Conservation (phyloP, 92 coral and sea anemone species). For the Metridium senile region DNA sequence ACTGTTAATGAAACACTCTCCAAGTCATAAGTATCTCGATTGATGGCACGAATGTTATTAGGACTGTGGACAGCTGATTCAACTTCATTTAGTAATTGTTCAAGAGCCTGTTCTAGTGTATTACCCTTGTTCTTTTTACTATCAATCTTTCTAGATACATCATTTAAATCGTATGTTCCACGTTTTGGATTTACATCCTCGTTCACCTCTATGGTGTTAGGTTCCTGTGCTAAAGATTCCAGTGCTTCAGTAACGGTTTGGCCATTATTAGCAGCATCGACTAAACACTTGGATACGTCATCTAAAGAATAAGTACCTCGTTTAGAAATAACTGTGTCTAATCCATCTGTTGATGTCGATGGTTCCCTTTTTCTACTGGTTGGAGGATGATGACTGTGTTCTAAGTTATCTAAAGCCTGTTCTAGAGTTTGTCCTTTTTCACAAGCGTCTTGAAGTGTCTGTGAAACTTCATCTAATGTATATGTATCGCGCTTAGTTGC, state of each 20-base stretch:
- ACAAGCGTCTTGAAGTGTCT: conserved; percentile 75
- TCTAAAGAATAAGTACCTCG: conserved; percentile 76
- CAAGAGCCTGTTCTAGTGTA: conserved; percentile 73
- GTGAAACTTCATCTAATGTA: conserved; percentile 86
- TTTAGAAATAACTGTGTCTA: conserved; percentile 10
- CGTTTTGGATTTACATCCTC: conserved; percentile 1
- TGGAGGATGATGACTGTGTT: conserved; percentile 41
- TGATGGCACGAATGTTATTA: conserved; percentile 15
- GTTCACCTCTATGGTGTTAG: conserved; percentile 6
- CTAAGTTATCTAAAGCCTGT: conserved; percentile 67
- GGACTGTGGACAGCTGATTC: conserved; percentile 27
- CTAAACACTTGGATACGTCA: conserved; percentile 61
- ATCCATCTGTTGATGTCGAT: conserved; percentile 28
- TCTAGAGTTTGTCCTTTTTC: conserved; percentile 80
- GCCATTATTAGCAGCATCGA: conserved; percentile 48
- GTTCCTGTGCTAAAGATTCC: conserved; percentile 22
- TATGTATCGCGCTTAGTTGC: conserved; percentile 77
- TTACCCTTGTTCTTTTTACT: conserved; percentile 51
- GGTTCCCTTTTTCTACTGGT: conserved; percentile 9
- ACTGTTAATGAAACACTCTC: conserved; percentile 70
- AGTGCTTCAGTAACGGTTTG: conserved; percentile 53
- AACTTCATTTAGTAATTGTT: conserved; percentile 57
- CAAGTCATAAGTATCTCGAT: conserved; percentile 79
- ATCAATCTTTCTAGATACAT: conserved; percentile 52
- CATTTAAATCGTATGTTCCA: conserved; percentile 51